phyloP scores from a whole-genome alignment of 2,888 invertebrate species.

The Uloborus plumipes region DNA sequence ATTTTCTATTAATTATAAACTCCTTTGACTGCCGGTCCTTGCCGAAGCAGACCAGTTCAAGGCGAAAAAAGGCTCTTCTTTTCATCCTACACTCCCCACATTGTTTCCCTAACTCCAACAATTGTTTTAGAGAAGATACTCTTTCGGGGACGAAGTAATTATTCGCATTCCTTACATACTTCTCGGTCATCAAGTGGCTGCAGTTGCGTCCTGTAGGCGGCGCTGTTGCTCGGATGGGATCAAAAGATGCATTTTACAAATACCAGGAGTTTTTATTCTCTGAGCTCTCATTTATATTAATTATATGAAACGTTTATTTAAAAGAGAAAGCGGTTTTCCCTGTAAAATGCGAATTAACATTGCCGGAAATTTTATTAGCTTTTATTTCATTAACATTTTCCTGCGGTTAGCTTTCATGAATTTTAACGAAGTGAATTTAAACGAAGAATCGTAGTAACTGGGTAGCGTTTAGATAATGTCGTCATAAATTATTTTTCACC shows the following conservation, averaged over 20 bases:
- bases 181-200: conserved; percentile 28
- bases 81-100: conserved; percentile 24
- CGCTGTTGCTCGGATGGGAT: conserved; percentile 6
- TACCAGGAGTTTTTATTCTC: not conserved
- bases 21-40: not conserved
- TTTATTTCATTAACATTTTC: no score
- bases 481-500: no score
- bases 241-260: not conserved
- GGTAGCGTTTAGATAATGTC: no score
- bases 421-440: no score
- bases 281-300: conserved; percentile 33
- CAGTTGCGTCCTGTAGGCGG: conserved; percentile 22
- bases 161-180: conserved; percentile 55
- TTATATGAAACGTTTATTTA: conserved; percentile 12
- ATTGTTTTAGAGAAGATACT: conserved; percentile 42
- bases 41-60: not conserved
- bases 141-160: conserved; percentile 44
- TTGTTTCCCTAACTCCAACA: conserved; percentile 42
- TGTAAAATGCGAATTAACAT: no score
- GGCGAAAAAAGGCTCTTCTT: not conserved
- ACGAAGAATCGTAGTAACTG: no score
- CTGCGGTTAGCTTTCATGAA: no score
- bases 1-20: no score
- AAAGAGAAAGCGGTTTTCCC: not conserved
- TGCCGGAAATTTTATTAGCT: no score